Percentiles rank a stretch among this genome's conserved stretches.
phyloP scores from a whole-genome alignment of 2,888 invertebrate species.

The Ditylenchus weischeri region DNA sequence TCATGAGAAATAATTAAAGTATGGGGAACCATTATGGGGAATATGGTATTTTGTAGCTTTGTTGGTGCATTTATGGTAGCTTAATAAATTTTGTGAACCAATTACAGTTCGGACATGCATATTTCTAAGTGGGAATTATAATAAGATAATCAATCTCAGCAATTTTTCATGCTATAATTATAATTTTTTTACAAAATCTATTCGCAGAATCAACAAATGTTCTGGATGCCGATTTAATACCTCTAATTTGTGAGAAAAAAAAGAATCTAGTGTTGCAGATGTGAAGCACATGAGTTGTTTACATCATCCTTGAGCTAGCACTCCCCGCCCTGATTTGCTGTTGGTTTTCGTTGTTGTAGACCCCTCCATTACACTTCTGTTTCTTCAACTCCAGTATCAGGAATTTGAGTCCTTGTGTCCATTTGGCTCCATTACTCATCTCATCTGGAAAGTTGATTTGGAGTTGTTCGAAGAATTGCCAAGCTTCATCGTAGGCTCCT shows the following conservation, averaged over 20 bases:
- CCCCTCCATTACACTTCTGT: background rate
- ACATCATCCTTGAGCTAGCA: conserved; percentile 19
- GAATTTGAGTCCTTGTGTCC: conserved; percentile 22
- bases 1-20: too few relatives aligned
- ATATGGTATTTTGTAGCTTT: too few relatives aligned
- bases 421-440: conserved; percentile 16
- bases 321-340: conserved; percentile 11
- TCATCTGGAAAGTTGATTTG: conserved; percentile 33
- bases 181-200: conserved; percentile 2
- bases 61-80: too few relatives aligned
- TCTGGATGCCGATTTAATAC: background rate
- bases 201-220: background rate
- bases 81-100: too few relatives aligned
- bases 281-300: background rate
- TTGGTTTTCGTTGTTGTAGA: background rate
- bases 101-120: too few relatives aligned
- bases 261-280: background rate
- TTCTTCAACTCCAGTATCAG: conserved; percentile 23
- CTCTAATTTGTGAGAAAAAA: background rate
- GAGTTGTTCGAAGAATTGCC: conserved; percentile 38
- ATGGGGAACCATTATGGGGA: too few relatives aligned
- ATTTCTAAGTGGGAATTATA: too few relatives aligned
- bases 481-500: conserved; percentile 44
- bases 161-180: too few relatives aligned
- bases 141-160: too few relatives aligned